These are phyloP conservation scores for Threskiornis aethiopicus DNA, from an alignment of 2,797 vertebrate species.

Conservation along the genomic window DNA sequence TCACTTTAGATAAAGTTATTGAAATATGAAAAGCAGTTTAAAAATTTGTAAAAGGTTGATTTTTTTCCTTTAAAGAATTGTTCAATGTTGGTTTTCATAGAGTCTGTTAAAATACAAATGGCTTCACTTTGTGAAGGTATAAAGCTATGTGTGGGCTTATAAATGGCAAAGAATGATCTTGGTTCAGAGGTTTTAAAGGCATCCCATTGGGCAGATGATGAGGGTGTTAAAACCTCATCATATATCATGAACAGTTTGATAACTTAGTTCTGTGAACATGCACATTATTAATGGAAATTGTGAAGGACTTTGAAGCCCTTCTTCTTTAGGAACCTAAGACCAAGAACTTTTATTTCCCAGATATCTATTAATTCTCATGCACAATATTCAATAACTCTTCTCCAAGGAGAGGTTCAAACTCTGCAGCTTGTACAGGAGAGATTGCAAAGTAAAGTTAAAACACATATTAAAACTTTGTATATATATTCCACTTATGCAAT, in stretches of 20 bases:
- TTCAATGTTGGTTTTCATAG: background rate
- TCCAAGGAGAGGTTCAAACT: background rate
- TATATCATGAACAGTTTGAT: background rate
- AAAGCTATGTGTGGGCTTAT: background rate
- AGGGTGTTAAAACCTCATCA: background rate
- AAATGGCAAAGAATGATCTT: background rate
- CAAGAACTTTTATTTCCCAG: background rate
- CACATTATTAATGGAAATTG: background rate
- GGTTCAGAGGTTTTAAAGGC: background rate
- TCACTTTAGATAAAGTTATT: background rate
- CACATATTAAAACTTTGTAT: background rate
- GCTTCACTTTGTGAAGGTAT: background rate
- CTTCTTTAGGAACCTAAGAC: background rate
- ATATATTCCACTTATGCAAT: background rate
- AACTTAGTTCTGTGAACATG: background rate
- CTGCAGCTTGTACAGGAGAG: background rate
- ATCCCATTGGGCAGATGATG: background rate
- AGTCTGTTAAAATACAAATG: background rate
- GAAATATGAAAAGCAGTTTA: background rate
- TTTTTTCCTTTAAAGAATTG: background rate
- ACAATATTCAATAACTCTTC: background rate
- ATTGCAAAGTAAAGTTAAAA: background rate
- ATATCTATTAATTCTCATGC: background rate
- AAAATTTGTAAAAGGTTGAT: background rate
- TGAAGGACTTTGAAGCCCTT: background rate